phyloP scores from a whole-genome alignment of 2,888 invertebrate species.

The Melanotus villosus region DNA sequence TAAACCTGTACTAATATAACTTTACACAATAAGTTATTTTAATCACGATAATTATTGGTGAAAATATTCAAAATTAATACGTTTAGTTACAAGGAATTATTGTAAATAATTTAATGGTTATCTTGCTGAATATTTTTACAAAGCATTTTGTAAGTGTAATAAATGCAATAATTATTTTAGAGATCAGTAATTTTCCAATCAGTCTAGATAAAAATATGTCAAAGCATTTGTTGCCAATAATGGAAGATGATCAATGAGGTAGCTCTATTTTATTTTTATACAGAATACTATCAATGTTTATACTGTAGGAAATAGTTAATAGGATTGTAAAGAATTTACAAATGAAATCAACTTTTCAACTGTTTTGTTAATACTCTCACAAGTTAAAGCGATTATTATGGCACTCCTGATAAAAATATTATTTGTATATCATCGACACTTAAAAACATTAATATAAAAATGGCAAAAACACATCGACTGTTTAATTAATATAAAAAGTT shows the following conservation, averaged over 20 bases:
- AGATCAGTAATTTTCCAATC: constrained; percentile 23
- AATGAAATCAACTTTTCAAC: no score
- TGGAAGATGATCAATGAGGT: constrained; percentile 16
- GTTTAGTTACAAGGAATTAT: no score
- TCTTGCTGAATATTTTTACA: background rate
- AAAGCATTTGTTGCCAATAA: background rate
- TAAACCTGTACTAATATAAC: background rate
- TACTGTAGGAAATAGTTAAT: background rate
- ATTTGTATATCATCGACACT: no score
- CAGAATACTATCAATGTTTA: background rate
- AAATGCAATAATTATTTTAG: constrained; percentile 11
- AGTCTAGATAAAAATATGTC: background rate
- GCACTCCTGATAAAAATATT: no score
- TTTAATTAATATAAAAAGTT: no score
- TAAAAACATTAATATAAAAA: no score
- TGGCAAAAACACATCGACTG: no score
- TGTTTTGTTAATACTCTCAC: no score
- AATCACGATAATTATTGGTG: no score
- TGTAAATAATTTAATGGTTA: background rate
- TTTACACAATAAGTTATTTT: no score
- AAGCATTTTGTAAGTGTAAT: background rate
- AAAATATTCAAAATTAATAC: no score
- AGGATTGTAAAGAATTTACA: background rate
- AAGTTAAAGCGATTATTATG: no score
- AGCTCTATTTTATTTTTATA: constrained; percentile 4